These are phyloP conservation scores for Cheilosia urbana DNA, from an alignment of 2,888 invertebrate species.

Conservation along the genomic window DNA sequence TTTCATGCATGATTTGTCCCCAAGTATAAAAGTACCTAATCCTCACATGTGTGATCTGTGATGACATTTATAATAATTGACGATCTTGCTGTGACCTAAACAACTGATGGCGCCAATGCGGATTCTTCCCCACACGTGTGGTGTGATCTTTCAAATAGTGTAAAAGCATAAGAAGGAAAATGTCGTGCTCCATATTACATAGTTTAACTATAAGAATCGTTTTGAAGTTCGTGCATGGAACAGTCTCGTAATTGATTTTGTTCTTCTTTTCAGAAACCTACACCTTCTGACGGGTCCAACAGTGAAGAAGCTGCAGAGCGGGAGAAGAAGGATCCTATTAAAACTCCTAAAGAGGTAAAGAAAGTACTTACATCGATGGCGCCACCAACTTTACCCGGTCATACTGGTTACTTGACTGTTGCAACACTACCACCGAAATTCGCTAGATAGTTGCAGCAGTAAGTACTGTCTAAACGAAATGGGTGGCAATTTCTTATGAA, in stretches of 20 bases:
- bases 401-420: conserved; percentile 98
- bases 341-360: conserved; percentile 84
- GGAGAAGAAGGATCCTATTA: conserved; percentile 79
- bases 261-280: conserved; percentile 54
- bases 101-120: conserved; percentile 43
- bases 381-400: conserved; percentile 92
- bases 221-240: conserved; percentile 36
- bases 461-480: neutral
- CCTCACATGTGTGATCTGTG: neutral
- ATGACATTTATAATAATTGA: conserved; percentile 13
- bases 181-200: conserved; percentile 46
- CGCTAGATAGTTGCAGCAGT: conserved; percentile 39
- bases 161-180: neutral
- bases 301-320: conserved; percentile 78
- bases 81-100: conserved; percentile 2
- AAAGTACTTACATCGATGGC: conserved; percentile 89
- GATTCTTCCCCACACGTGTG: neutral
- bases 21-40: neutral
- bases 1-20: conserved; percentile 35
- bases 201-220: conserved; percentile 16
- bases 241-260: conserved; percentile 13
- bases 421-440: conserved; percentile 91
- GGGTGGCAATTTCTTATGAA: conserved; percentile 27
- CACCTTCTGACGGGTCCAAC: conserved; percentile 24
- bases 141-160: neutral